Conservation (phyloP, 1,140 invertebrate genomes). For the Calephelis virginiensis region DNA sequence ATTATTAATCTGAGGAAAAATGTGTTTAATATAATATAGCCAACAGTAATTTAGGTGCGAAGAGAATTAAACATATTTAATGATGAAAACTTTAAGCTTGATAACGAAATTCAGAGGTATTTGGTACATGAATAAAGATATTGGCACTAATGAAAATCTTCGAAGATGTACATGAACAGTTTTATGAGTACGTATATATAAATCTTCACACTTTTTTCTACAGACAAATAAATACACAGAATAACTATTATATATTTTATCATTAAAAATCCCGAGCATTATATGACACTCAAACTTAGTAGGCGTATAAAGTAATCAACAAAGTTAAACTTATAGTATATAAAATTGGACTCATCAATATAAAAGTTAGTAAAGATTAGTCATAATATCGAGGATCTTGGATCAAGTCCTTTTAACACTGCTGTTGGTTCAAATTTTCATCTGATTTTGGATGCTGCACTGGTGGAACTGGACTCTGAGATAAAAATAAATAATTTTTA, state of each 20-base stretch:
- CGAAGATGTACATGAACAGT: constrained; percentile 5
- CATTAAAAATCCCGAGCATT: neutral
- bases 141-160: constrained; percentile 18
- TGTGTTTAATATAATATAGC: neutral
- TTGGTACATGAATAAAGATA: constrained; percentile 11
- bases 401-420: constrained; percentile 44
- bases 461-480: constrained; percentile 83
- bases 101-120: neutral
- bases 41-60: neutral
- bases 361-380: constrained; percentile 37
- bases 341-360: constrained; percentile 56
- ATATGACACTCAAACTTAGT: constrained; percentile 1
- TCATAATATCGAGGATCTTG: constrained; percentile 17
- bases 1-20: too few species aligned
- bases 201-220: neutral
- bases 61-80: neutral
- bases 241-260: neutral
- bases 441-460: constrained; percentile 81
- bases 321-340: constrained; percentile 6
- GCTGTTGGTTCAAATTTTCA: constrained; percentile 82
- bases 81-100: neutral
- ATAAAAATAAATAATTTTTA: constrained; percentile 55
- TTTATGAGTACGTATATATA: neutral
- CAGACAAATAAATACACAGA: neutral
- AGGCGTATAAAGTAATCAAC: constrained; percentile 4